A percentile compares a stretch with the other conserved stretches of the same genome.
These are phyloP conservation scores for Episyrphus balteatus DNA, from an alignment of 1,140 invertebrate genomes.

Conservation along the genomic window DNA sequence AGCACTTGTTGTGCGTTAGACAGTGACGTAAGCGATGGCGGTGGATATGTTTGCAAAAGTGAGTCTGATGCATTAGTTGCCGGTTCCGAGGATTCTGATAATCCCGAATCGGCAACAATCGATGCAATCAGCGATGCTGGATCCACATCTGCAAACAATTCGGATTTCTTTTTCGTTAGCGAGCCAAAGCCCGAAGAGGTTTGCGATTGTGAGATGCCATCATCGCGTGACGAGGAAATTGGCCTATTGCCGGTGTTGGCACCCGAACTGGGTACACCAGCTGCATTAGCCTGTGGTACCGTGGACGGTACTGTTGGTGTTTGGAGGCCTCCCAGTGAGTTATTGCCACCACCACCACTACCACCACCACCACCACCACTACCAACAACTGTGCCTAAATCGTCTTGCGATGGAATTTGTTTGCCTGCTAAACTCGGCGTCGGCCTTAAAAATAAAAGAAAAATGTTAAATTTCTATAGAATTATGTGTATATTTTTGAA, in stretches of 20 bases:
- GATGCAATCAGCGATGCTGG: constrained; percentile 24
- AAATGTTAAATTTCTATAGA: not conserved
- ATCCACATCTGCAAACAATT: constrained; percentile 39
- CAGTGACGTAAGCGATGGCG: constrained; percentile 1
- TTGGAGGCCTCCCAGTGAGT: constrained; percentile 37
- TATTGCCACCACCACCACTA: constrained; percentile 16
- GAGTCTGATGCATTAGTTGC: constrained; percentile 14
- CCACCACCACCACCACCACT: constrained; percentile 20
- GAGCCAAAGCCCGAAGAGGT: constrained; percentile 73
- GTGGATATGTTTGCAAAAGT: constrained; percentile 11
- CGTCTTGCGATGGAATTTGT: constrained; percentile 37
- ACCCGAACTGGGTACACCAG: not conserved
- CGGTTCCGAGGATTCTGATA: constrained; percentile 34
- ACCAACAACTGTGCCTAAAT: constrained; percentile 33
- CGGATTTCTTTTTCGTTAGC: constrained; percentile 61
- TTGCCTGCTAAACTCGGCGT: constrained; percentile 58
- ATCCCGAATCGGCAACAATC: constrained; percentile 33
- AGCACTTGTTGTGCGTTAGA: constrained; percentile 13
- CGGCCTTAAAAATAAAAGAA: constrained; percentile 40
- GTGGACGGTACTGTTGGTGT: constrained; percentile 23
- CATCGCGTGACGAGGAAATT: constrained; percentile 42
- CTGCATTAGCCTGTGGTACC: not conserved
- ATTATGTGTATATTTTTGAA: not conserved
- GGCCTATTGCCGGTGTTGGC: constrained; percentile 18
- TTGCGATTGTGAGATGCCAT: constrained; percentile 50